These are phyloP conservation scores for Dinocampus coccinellae DNA, from an alignment of 2,888 invertebrate species.

Conservation along the genomic window DNA sequence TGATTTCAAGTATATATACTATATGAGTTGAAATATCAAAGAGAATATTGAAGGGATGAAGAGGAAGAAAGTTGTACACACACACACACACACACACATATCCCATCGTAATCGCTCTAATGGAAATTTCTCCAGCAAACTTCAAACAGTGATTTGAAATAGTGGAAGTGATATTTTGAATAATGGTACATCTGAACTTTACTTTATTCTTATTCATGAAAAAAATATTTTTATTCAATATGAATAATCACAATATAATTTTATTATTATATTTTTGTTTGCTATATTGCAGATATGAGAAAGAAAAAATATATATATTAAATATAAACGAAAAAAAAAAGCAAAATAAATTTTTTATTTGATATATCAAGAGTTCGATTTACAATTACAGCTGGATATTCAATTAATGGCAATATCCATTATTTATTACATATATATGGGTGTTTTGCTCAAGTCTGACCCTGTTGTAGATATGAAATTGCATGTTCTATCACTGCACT, in stretches of 20 bases:
- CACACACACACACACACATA: no score
- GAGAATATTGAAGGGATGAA: background rate
- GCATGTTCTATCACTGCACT: constrained; percentile 19
- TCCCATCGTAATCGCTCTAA: no score
- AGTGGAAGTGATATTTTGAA: background rate
- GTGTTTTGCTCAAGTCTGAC: background rate
- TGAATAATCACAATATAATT: no score
- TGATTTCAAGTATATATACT: background rate
- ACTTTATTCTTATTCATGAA: background rate
- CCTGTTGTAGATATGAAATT: constrained; percentile 29
- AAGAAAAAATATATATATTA: no score
- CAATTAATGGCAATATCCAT: constrained; percentile 33
- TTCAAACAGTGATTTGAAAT: constrained; percentile 5
- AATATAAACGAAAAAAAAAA: no score
- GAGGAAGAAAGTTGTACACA: no score
- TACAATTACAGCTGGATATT: no score
- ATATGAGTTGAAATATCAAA: background rate
- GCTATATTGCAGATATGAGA: no score
- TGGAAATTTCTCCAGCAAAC: background rate
- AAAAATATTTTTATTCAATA: no score
- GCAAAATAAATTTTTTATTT: no score
- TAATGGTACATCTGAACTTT: background rate
- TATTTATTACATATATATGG: background rate
- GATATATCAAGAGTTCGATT: no score
- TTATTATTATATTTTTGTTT: no score